phyloP scores from a whole-genome alignment of 2,888 invertebrate genomes.

The Meiosimyza platycephala region DNA sequence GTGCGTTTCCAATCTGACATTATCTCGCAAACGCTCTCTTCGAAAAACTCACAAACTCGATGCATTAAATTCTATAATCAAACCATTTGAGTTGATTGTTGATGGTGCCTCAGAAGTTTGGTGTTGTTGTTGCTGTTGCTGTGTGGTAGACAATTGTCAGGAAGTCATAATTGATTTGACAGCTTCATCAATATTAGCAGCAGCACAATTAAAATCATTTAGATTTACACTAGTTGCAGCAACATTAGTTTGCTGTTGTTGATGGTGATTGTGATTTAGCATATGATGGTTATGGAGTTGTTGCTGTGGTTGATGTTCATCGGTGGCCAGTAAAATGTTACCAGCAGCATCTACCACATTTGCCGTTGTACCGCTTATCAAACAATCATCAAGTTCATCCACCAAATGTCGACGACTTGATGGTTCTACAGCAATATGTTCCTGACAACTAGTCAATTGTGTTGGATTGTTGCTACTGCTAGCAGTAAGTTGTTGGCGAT shows the following conservation, averaged over 20 bases:
- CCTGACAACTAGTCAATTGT: slow-evolving; percentile 50
- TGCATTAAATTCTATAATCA: slow-evolving; percentile 61
- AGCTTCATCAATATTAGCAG: slow-evolving; percentile 68
- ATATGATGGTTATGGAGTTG: slow-evolving; percentile 49
- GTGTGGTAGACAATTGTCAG: slow-evolving; percentile 60
- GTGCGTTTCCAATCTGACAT: too few species aligned
- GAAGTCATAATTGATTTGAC: slow-evolving; percentile 70
- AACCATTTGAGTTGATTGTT: slow-evolving; percentile 49
- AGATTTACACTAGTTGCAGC: slow-evolving; percentile 59
- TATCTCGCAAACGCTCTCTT: too few species aligned
- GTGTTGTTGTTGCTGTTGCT: slow-evolving; percentile 28
- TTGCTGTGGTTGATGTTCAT: slow-evolving; percentile 40
- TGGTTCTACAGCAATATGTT: slow-evolving; percentile 44
- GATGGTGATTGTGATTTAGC: slow-evolving; percentile 44
- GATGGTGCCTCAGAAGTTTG: slow-evolving; percentile 37
- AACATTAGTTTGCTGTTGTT: slow-evolving; percentile 45
- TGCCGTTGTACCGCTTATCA: slow-evolving; percentile 55
- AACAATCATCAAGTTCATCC: slow-evolving; percentile 65
- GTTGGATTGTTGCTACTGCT: slow-evolving; percentile 39
- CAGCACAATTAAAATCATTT: slow-evolving; percentile 67
- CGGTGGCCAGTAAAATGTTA: slow-evolving; percentile 45
- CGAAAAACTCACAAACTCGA: slow-evolving; percentile 53
- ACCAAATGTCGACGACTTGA: slow-evolving; percentile 52
- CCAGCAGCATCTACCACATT: slow-evolving; percentile 48
- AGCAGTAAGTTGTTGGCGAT: slow-evolving; percentile 52